These are phyloP conservation scores for Hyperopisus bebe DNA, from an alignment of 2,113 vertebrate genomes.

Conservation along the genomic window DNA sequence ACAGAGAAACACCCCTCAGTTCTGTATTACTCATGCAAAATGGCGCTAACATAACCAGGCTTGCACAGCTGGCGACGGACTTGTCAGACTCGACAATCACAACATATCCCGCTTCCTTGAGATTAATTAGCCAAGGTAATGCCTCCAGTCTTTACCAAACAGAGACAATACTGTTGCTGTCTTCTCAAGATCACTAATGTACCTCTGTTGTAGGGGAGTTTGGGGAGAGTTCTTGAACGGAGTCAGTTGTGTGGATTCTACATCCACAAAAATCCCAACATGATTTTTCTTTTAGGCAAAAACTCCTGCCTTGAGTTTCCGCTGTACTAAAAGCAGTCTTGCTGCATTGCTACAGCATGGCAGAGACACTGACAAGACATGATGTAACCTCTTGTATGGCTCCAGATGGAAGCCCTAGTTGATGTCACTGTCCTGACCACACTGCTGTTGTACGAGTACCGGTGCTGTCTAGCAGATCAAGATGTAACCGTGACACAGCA, in stretches of 20 bases:
- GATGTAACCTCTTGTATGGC: neutral
- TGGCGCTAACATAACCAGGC: neutral
- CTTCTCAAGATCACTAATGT: neutral
- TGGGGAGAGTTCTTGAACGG: neutral
- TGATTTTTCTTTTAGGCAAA: neutral
- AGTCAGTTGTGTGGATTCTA: neutral
- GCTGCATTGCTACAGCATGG: neutral
- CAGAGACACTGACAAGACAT: neutral
- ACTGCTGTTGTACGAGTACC: neutral
- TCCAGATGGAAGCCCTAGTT: constrained; percentile 1
- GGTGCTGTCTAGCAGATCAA: neutral
- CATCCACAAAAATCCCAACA: neutral
- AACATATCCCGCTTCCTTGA: neutral
- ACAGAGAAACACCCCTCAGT: neutral
- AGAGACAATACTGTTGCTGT: neutral
- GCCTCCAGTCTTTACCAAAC: neutral
- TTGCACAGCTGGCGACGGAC: neutral
- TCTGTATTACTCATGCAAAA: neutral
- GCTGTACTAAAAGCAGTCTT: neutral
- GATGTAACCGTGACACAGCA: neutral
- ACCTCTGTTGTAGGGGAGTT: neutral
- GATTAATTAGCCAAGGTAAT: neutral
- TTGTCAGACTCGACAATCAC: neutral
- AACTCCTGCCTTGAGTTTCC: neutral
- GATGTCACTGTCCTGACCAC: neutral